Evolutionary conservation across 2,113 vertebrate species (phyloP), one percentile per base, ranked within the genome.

Genomic region (Geococcyx californianus): DNA sequence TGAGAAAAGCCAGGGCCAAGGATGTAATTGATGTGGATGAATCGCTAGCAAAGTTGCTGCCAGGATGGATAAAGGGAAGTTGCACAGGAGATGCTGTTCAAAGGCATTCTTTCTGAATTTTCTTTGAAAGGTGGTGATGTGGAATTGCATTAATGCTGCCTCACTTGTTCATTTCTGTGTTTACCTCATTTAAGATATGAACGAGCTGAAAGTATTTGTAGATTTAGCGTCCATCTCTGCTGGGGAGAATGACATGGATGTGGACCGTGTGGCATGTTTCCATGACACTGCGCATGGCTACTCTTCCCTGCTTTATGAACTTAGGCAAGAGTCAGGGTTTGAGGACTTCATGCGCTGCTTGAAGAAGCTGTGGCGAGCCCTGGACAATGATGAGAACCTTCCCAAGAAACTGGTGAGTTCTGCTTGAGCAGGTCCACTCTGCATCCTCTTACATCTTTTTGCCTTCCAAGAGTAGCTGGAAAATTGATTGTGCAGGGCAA

Each of bases 141-240:
- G 62, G 67, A 26, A 14, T 17, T 56, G 25, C 13, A 3, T 44
- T 78, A 13, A 6, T 55, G 54, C 63, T 45, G 29, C 70, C 34
- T 76, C 47, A 1, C 18, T 16, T 17, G 5, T 25, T 84, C 16
- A 2, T 64, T 84, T 13, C 1, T 12, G 12, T 8, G 23, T 70
- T 87, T 72, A 2, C 49, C 56, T 93, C 94, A 1, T 62, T 88
- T 49, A 74, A 99, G 99, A 98, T 95, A 98, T 98, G 51, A 99
- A 98, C 16, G 99, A 99, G 93, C 95, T 99, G 94, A 99, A 99
- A 87, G 99, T 99, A 21, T 99, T 99, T 75, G 99, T 99, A 63
- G 99, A 99, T 96, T 87, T 99, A 98, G 99, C 99, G 1, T 99
- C 99, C 82, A 99, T 99, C 94, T 99, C 99, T 24, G 99, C 99